Evolutionary conservation across 2,797 vertebrate species (phyloP).

Genomic region (Sebastes flavidus): DNA sequence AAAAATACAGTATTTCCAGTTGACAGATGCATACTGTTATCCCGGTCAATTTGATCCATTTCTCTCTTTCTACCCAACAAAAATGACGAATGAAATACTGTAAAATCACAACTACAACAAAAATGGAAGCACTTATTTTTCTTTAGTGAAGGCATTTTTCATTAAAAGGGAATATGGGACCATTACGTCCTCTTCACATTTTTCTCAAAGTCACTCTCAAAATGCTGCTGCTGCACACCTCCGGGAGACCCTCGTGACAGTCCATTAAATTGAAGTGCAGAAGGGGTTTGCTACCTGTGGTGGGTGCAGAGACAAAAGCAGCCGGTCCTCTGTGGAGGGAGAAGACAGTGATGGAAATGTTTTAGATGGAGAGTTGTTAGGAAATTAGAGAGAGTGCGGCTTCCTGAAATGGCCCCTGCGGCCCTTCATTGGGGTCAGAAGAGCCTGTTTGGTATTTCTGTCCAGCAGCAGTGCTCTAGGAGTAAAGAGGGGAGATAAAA

Average conservation of each 20-base stretch:
- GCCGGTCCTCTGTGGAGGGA: constrained; percentile 42
- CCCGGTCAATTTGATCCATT: neutral
- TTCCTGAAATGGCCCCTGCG: constrained; percentile 46
- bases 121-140: neutral
- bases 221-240: constrained; percentile 34
- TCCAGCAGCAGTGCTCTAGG: constrained; percentile 47
- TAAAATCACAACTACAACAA: neutral
- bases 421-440: constrained; percentile 30
- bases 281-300: constrained; percentile 29
- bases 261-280: constrained; percentile 58
- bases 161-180: constrained; percentile 1
- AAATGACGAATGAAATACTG: neutral
- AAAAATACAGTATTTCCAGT: neutral
- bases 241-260: constrained; percentile 45
- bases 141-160: neutral
- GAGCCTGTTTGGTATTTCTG: constrained; percentile 67
- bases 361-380: constrained; percentile 40
- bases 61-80: neutral
- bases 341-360: constrained; percentile 58
- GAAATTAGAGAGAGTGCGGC: constrained; percentile 55
- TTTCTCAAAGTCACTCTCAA: constrained; percentile 48
- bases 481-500: constrained; percentile 65
- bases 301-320: constrained; percentile 40
- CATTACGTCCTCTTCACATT: constrained; percentile 16
- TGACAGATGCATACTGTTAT: neutral